Evolutionary conservation across 2,888 invertebrate species (phyloP), one percentile per base, ranked within the genome.

Genomic region (Cerastis rubricosa): DNA sequence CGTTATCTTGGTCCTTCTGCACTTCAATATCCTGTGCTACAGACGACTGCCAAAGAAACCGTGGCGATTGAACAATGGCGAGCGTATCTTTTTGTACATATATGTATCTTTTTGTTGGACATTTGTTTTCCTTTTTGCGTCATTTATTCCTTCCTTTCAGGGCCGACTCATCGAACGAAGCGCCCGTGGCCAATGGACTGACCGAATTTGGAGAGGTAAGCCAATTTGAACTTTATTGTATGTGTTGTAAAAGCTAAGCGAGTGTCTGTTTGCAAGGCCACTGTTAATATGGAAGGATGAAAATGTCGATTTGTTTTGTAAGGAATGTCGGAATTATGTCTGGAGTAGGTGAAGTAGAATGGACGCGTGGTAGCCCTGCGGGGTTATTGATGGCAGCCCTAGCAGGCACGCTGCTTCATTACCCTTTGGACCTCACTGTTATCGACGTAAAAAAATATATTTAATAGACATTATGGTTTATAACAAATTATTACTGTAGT

Each of bases 181-280:
- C 94, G 45, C 94, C 96, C n/a, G 93, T 88, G 70, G 94, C 93
- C 68, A 95, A 96, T 87, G 97, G 97, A 78, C 95, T 97, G 80
- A 96, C 96, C 73, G 95, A 95, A 87, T 97, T 97, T 76, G 97
- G 97, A 91, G 96, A 96, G 96, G 97, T 97, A 93, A 95, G 95
- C 83, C 61, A 89, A 82, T 86, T 84, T 87, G 74, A 83, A 88
- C 85, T 77, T 87, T 88, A 86, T 84, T 83, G 51, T 63, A 76
- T 68, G 45, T 54, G 9, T 40, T 19, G 3, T 86, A 81, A 82
- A 75, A 65, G 79, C 83, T 80, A 68, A 35, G 89, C 90, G 85
- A 85, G 29, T 81, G 76, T 80, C 22, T 65, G 12, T 65, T 64
- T 70, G 77, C 81, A 74, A 74, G 45, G 84, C 78, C 17, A 75